These are phyloP conservation scores for Timandra comae DNA, from an alignment of 2,888 invertebrate genomes.

Conservation along the genomic window DNA sequence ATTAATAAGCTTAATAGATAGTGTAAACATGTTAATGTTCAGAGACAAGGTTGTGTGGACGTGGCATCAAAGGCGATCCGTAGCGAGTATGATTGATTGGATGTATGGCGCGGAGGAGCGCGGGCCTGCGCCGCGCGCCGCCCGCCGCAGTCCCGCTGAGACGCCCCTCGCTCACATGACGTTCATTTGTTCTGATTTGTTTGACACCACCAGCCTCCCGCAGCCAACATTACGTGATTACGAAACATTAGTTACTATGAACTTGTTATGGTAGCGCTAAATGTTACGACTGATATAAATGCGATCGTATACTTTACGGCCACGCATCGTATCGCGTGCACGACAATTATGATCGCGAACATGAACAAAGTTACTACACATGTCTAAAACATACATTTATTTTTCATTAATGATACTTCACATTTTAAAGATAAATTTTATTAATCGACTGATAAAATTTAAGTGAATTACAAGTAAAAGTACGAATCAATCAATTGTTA, in stretches of 20 bases:
- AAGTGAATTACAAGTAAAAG: no score
- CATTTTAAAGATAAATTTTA: no score
- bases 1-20: no score
- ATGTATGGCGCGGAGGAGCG: constrained; percentile 22
- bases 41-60: neutral
- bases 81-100: constrained; percentile 50
- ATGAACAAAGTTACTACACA: no score
- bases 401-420: no score
- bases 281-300: constrained; percentile 21
- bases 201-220: constrained; percentile 37
- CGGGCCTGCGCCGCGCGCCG: constrained; percentile 19
- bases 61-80: neutral
- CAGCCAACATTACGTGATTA: constrained; percentile 46
- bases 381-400: no score
- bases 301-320: constrained; percentile 21
- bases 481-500: no score
- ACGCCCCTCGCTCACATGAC: constrained; percentile 47
- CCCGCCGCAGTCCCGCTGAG: constrained; percentile 40
- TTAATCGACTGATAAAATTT: no score
- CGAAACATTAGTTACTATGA: constrained; percentile 34
- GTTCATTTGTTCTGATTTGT: constrained; percentile 65
- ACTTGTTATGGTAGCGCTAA: constrained; percentile 19
- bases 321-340: constrained; percentile 8
- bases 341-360: no score
- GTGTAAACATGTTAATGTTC: neutral